A percentile compares a stretch with the other conserved stretches of the same genome.
phyloP scores from a whole-genome alignment of 2,797 vertebrate genomes.

The Sparus aurata region DNA sequence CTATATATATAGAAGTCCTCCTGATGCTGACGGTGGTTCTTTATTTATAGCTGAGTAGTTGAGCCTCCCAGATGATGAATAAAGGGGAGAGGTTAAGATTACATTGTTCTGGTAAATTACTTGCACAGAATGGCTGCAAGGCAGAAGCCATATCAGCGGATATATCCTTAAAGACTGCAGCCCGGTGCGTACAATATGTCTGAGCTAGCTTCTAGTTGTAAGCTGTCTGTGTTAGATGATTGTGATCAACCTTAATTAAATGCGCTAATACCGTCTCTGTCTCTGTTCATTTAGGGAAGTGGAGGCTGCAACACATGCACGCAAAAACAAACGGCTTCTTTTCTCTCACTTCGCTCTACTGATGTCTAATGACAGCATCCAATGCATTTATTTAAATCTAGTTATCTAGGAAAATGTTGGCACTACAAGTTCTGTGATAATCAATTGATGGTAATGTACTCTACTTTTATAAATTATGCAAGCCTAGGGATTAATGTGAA shows the following conservation, averaged over 20 bases:
- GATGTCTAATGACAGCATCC: not conserved
- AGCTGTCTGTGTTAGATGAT: conserved; percentile 63
- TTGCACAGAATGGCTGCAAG: conserved; percentile 75
- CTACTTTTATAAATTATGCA: not conserved
- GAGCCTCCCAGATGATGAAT: conserved; percentile 73
- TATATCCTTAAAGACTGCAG: conserved; percentile 54
- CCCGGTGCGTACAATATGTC: conserved; percentile 33
- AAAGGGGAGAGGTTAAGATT: conserved; percentile 81
- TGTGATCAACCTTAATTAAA: conserved; percentile 75
- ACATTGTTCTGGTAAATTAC: conserved; percentile 83
- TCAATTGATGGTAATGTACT: not conserved
- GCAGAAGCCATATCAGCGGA: conserved; percentile 67
- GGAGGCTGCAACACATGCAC: conserved; percentile 18
- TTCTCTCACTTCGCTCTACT: conserved; percentile 2
- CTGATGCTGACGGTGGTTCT: conserved; percentile 36
- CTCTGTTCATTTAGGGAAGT: conserved; percentile 52
- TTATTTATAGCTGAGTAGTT: conserved; percentile 70
- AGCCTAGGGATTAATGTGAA: not conserved
- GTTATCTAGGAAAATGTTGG: conserved; percentile 10
- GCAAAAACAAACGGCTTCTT: conserved; percentile 1
- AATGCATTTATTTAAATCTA: not conserved
- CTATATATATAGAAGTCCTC: conserved; percentile 20
- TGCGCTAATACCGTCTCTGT: conserved; percentile 68
- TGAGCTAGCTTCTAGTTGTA: conserved; percentile 52
- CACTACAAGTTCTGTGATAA: too few species aligned